Evolutionary conservation across 2,888 invertebrate genomes (phyloP).

Genomic region (Cyclophora albipunctata): DNA sequence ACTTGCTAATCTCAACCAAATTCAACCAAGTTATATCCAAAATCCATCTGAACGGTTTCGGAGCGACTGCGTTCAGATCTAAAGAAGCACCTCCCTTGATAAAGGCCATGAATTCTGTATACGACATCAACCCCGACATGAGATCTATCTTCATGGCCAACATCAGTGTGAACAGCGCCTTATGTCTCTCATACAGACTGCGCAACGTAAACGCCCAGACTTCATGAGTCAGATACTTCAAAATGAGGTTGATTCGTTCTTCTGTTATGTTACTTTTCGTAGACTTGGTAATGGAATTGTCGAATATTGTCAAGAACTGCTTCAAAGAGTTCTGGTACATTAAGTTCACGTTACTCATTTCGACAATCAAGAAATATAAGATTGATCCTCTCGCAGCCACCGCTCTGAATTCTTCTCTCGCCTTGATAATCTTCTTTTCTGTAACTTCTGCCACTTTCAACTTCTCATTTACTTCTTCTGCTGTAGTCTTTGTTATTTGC

Average conservation of each 20-base stretch:
- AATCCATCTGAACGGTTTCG: slow-evolving; percentile 96
- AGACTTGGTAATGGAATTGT: slow-evolving; percentile 94
- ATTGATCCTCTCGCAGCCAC: slow-evolving; percentile 96
- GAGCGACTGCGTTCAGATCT: slow-evolving; percentile 92
- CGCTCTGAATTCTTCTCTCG: slow-evolving; percentile 95
- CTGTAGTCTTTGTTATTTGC: slow-evolving; percentile 89
- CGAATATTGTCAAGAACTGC: slow-evolving; percentile 95
- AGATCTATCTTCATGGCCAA: slow-evolving; percentile 96
- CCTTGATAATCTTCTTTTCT: slow-evolving; percentile 94
- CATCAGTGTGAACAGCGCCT: slow-evolving; percentile 93
- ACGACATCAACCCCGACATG: slow-evolving; percentile 85
- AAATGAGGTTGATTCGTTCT: slow-evolving; percentile 91
- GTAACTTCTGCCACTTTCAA: slow-evolving; percentile 93
- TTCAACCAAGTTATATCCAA: slow-evolving; percentile 97
- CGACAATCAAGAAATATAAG: slow-evolving; percentile 95
- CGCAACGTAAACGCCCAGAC: slow-evolving; percentile 95
- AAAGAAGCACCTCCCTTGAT: slow-evolving; percentile 97
- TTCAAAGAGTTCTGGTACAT: slow-evolving; percentile 98
- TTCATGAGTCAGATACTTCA: slow-evolving; percentile 91
- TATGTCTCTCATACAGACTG: slow-evolving; percentile 94
- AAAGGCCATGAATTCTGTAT: slow-evolving; percentile 95
- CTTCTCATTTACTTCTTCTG: slow-evolving; percentile 96
- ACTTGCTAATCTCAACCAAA: slow-evolving; percentile 92
- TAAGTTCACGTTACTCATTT: slow-evolving; percentile 96
- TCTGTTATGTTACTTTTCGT: slow-evolving; percentile 87